A percentile compares a stretch with the other conserved stretches of the same genome.
Evolutionary conservation across 2,113 vertebrate species (phyloP).

Genomic region (Crotalus viridis): DNA sequence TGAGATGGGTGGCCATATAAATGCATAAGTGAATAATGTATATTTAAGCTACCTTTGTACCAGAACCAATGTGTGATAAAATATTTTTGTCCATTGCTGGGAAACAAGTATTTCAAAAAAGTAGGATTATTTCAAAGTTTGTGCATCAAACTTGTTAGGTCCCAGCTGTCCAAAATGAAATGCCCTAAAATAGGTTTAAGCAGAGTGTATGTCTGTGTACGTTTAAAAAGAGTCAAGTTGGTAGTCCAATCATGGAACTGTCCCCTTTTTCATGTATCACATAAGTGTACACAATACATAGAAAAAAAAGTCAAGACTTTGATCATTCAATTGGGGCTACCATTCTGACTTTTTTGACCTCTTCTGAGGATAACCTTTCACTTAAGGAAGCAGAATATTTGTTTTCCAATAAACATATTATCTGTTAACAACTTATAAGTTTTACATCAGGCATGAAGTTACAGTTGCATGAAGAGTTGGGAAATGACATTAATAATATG

Average conservation of each 20-base stretch:
- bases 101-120: neutral
- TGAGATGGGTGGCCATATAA: neutral
- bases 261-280: neutral
- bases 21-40: neutral
- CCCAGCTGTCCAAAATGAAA: neutral
- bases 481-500: constrained; percentile 3
- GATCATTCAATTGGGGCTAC: neutral
- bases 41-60: neutral
- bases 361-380: neutral
- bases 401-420: neutral
- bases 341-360: neutral
- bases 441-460: neutral
- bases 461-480: neutral
- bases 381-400: constrained; percentile 19
- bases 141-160: neutral
- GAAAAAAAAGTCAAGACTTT: neutral
- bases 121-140: constrained; percentile 21
- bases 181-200: neutral
- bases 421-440: neutral
- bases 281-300: neutral
- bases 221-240: neutral
- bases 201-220: too few relatives aligned
- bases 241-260: neutral
- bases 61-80: neutral
- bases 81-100: constrained; percentile 8